Evolutionary conservation across 2,797 vertebrate species (phyloP).

Genomic region (Brachyalestes nurse): DNA sequence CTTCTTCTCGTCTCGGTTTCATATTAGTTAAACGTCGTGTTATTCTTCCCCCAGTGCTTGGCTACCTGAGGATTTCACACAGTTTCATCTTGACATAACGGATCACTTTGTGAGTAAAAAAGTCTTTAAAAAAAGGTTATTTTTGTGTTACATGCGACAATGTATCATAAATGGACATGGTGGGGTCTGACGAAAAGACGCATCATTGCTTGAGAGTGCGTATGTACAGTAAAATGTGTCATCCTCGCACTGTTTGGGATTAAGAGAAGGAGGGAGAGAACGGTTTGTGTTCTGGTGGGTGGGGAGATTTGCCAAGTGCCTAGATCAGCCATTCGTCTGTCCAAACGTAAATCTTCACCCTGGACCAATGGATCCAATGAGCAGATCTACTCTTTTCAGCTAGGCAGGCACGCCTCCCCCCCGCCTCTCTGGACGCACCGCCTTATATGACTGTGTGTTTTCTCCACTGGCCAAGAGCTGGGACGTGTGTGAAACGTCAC

Average conservation of each 20-base stretch:
- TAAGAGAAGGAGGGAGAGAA: slow-evolving; percentile 81
- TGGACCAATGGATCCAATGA: slow-evolving; percentile 83
- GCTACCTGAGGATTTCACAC: no score
- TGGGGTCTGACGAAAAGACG: slow-evolving; percentile 27
- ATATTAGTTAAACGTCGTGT: no score
- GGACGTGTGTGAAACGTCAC: slow-evolving; percentile 88
- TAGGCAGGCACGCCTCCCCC: slow-evolving; percentile 66
- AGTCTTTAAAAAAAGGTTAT: no score
- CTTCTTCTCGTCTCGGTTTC: no score
- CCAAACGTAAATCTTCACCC: slow-evolving; percentile 63
- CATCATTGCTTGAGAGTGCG: slow-evolving; percentile 34
- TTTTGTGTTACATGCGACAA: not conserved
- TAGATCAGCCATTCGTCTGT: slow-evolving; percentile 46
- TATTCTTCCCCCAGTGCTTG: no score
- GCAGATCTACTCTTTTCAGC: slow-evolving; percentile 55
- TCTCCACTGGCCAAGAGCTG: slow-evolving; percentile 77
- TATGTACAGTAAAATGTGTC: slow-evolving; percentile 42
- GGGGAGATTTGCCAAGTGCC: slow-evolving; percentile 21
- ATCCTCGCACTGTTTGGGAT: slow-evolving; percentile 66
- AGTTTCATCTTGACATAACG: no score
- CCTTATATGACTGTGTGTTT: slow-evolving; percentile 80
- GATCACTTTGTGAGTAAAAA: no score
- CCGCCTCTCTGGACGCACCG: slow-evolving; percentile 69
- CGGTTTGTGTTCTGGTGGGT: slow-evolving; percentile 39
- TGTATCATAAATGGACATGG: slow-evolving; percentile 19